These are phyloP conservation scores for Apotomis turbidana DNA, from an alignment of 2,888 invertebrate species.

Conservation along the genomic window DNA sequence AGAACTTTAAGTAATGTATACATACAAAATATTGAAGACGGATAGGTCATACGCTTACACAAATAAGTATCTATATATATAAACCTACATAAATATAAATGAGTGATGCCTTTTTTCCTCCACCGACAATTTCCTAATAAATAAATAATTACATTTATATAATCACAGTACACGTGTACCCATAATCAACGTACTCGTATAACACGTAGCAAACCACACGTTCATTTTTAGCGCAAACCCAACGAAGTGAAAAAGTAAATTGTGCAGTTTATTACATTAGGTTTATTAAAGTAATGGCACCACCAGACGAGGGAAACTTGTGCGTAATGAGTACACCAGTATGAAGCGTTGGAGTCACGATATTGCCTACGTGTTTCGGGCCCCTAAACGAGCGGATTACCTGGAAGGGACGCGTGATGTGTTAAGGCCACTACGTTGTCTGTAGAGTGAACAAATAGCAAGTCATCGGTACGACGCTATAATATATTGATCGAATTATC, in stretches of 20 bases:
- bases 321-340: conserved; percentile 41
- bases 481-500: too few relatives aligned
- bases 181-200: neutral
- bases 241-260: conserved; percentile 29
- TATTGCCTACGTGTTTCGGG: conserved; percentile 43
- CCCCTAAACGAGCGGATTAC: conserved; percentile 20
- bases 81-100: too few relatives aligned
- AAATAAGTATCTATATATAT: too few relatives aligned
- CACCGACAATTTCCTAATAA: too few relatives aligned
- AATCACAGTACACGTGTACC: neutral
- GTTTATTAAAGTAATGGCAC: conserved; percentile 37
- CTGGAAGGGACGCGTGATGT: neutral
- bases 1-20: too few relatives aligned
- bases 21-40: too few relatives aligned
- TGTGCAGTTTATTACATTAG: conserved; percentile 34
- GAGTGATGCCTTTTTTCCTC: too few relatives aligned
- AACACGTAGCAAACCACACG: conserved; percentile 11
- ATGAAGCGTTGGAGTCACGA: conserved; percentile 40
- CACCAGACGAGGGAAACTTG: conserved; percentile 38
- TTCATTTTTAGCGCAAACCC: conserved; percentile 16
- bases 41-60: too few relatives aligned
- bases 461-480: too few relatives aligned
- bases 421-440: too few relatives aligned
- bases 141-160: neutral
- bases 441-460: too few relatives aligned